Evolutionary conservation across 2,888 invertebrate genomes (phyloP).

Genomic region (Eulithis testata): DNA sequence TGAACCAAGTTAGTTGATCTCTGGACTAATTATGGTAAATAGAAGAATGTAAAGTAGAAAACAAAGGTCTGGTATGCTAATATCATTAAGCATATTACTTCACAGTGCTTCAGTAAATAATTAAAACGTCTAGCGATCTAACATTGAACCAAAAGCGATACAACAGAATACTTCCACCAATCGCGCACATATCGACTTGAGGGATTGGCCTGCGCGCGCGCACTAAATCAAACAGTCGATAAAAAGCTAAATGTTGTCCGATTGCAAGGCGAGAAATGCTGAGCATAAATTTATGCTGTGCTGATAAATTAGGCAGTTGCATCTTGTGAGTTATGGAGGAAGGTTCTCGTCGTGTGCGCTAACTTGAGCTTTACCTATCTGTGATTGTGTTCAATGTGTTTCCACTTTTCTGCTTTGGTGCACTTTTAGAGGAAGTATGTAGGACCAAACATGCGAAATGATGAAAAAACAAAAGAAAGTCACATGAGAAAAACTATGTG

Average conservation of each 20-base stretch:
- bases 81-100: no score
- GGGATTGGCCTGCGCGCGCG: constrained; percentile 69
- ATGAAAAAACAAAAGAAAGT: no score
- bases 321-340: constrained; percentile 66
- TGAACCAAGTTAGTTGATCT: no score
- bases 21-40: no score
- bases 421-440: no score
- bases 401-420: constrained; percentile 13
- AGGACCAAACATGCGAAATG: no score
- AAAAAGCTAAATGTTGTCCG: constrained; percentile 81
- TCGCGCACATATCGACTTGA: constrained; percentile 76
- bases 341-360: constrained; percentile 16
- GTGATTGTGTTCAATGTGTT: constrained; percentile 13
- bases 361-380: constrained; percentile 20
- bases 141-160: neutral
- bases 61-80: no score
- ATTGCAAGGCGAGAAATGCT: constrained; percentile 72
- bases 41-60: no score
- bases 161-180: constrained; percentile 61
- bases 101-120: no score
- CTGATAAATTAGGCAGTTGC: constrained; percentile 78
- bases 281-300: constrained; percentile 77
- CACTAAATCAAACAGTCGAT: constrained; percentile 51
- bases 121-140: no score
- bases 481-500: no score